Base-by-base conservation (phyloP, 2,797 vertebrate species). In the Microtus californicus region DNA sequence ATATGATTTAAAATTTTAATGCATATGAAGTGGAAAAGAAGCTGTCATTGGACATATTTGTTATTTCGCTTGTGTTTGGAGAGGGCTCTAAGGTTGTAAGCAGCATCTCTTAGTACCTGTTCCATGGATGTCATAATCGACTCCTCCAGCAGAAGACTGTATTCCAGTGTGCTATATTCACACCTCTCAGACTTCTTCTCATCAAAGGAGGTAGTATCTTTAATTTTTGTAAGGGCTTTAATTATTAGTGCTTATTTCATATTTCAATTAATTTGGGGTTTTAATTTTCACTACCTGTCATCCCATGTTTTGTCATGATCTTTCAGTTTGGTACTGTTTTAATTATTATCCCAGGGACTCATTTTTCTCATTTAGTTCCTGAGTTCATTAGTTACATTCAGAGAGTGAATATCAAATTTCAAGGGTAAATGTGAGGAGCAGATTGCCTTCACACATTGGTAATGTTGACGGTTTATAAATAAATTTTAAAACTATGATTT, bases 211-310 rank as follows among this genome's bases (percentile, higher is more conserved):
- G 97, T 85, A 91, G 65, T 97, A 89, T 93, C 91, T 95, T 97
- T 97, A 97, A 97, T 97, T 98, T 98, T 95, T 96, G 45, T 91
- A 91, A 96, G 89, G 25, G 17, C 95, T 97, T 93, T 96, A 96
- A 90, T 98, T 97, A 98, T 97, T 97, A 91, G 97, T 97, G 92
- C 97, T 98, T 69, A 96, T 95, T 97, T 94, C 88, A 96, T 97
- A 97, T 98, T 98, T 98, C 97, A 96, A 97, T 97, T 98, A 98
- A 95, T 97, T 97, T 97, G 96, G 71, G 93, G 93, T 98, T 98
- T 96, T 97, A 95, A 98, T 97, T 97, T 97, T 91, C 93, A 95
- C 81, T 98, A 89, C 94, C 93, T 98, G 93, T 56, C 87, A 94
- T 93, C 96, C 87, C 94, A 96, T 93, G 80, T 90, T 98, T 97